Base-by-base conservation (phyloP, 2,113 vertebrate species). In the Delphinapterus leucas region DNA sequence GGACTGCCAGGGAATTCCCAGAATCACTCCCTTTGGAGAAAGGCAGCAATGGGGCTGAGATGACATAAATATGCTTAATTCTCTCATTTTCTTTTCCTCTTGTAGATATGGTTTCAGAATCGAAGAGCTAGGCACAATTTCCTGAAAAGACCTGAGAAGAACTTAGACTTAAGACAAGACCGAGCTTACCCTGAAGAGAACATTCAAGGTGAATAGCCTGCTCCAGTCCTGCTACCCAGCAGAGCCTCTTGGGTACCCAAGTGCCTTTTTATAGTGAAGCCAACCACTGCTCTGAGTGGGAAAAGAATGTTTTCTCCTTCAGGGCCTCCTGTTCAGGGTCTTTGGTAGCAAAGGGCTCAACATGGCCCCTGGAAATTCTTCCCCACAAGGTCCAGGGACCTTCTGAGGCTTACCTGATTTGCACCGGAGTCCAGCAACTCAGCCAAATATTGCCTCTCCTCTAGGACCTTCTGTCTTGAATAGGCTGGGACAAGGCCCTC, bases 91-190 rank as follows among this genome's bases (percentile, higher is more conserved):
- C 70, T 92, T 80, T 92, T 93, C 63, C 26, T 73, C 20, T 25
- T 10, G n/a, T 63, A 95, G 96, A 36, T 83, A 41, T 97, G 96
- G 94, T 97, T 96, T 90, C 79, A 95, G 76, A 97, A 96, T 88
- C 88, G 82, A 90, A 95, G 92, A 95, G 82, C 65, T 13, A 95
- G 71, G 60, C 65, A 85, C 5, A 4, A 6, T 28, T 31, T 41
- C 33, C 44, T 28, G 73, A 79, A 73, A 31, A 81, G 6, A 31
- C 8, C 23, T 0, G 25, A 90, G n/a, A 8, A 84, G n/a, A 31
- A 21, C 44, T 63, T 53, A 36, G 68, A 77, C 36, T 25, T 61
- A 26, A 71, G 36, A 41, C 49, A 71, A 58, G 77, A 36, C n/a
- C 47, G 33, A 28, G n/a, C 33, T 12, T 1, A 2, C 15, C 23